Conservation (phyloP, 2,888 invertebrate species). For the Pristionchus exspectatus region DNA sequence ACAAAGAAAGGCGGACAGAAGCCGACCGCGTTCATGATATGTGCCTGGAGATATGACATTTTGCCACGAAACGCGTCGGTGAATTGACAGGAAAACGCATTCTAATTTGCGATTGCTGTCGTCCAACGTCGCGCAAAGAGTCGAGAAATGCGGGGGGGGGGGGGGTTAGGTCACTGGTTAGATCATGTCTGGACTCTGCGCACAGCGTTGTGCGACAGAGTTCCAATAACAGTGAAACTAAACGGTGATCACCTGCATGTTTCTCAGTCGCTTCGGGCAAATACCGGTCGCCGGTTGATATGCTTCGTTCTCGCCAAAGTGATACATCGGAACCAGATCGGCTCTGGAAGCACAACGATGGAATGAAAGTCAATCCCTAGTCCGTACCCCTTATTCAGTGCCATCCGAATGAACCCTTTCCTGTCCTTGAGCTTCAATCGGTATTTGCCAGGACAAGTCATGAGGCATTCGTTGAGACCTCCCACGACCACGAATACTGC, state of each 20-base stretch:
- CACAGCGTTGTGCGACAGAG: too few relatives aligned
- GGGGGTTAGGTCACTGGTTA: too few relatives aligned
- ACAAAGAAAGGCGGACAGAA: neutral
- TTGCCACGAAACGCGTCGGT: too few relatives aligned
- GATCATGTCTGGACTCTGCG: too few relatives aligned
- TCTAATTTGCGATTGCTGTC: too few relatives aligned
- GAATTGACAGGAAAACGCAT: too few relatives aligned
- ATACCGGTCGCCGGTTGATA: neutral
- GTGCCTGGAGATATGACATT: too few relatives aligned
- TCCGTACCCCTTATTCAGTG: neutral
- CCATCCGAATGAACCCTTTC: slow-evolving; percentile 10
- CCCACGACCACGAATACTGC: neutral
- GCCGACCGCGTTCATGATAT: neutral
- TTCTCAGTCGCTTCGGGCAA: neutral
- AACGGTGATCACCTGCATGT: slow-evolving; percentile 44
- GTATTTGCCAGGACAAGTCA: neutral
- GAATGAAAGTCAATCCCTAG: neutral
- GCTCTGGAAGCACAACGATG: neutral
- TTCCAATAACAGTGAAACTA: too few relatives aligned
- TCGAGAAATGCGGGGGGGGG: too few relatives aligned
- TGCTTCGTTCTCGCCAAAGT: slow-evolving; percentile 26
- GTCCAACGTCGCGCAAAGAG: too few relatives aligned
- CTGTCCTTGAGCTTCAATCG: slow-evolving; percentile 23
- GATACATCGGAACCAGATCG: slow-evolving; percentile 36
- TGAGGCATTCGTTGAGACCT: neutral